A percentile compares a stretch with the other conserved stretches of the same genome.
Conservation (phyloP, 2,797 vertebrate genomes). For the Sebastes glaucus region DNA sequence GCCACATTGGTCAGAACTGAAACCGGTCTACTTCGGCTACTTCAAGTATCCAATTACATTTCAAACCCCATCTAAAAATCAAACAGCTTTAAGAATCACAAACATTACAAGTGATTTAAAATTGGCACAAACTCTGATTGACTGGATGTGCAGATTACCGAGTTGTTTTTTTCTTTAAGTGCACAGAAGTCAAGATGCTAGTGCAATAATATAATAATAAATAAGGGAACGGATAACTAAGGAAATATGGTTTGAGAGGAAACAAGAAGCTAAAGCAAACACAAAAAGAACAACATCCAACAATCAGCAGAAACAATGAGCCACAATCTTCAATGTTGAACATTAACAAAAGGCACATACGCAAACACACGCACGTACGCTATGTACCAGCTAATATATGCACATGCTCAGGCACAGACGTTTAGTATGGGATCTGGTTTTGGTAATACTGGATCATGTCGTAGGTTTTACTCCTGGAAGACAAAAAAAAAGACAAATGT, state of each 20-base stretch:
- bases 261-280: conserved; percentile 45
- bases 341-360: conserved; percentile 44
- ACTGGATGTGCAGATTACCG: conserved; percentile 67
- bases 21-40: conserved; percentile 46
- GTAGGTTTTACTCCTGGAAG: conserved; percentile 92
- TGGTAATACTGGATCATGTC: conserved; percentile 99
- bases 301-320: conserved; percentile 41
- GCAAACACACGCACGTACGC: conserved; percentile 6
- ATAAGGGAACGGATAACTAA: conserved; percentile 43
- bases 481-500: conserved; percentile 14
- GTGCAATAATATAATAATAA: conserved; percentile 69
- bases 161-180: conserved; percentile 47
- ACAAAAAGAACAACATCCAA: conserved; percentile 39
- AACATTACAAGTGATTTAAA: conserved; percentile 51
- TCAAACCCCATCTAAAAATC: conserved; percentile 54
- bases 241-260: conserved; percentile 19
- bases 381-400: conserved; percentile 40
- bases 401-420: conserved; percentile 63
- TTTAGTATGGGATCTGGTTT: conserved; percentile 97
- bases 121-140: conserved; percentile 58
- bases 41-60: conserved; percentile 66
- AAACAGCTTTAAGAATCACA: conserved; percentile 48
- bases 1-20: conserved; percentile 67
- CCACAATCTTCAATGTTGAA: conserved; percentile 42
- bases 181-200: conserved; percentile 71